Conservation (phyloP, 2,888 invertebrate species). For the Cryptocephalus primarius region DNA sequence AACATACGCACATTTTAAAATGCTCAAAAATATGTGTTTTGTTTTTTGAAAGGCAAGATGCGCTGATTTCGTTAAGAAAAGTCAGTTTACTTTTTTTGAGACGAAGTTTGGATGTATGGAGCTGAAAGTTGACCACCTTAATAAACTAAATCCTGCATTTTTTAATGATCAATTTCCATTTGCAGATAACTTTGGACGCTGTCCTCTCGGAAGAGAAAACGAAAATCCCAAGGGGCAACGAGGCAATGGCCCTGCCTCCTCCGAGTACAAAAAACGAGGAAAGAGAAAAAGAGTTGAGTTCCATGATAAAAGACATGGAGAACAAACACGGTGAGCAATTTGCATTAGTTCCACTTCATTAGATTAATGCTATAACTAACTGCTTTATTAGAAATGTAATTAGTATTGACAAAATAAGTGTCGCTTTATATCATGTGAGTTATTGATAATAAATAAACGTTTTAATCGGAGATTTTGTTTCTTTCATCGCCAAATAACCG, state of each 20-base stretch:
- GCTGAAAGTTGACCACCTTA: no score
- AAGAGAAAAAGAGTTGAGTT: conserved; percentile 57
- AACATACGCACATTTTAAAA: no score
- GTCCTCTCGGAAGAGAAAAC: conserved; percentile 31
- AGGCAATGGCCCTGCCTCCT: conserved; percentile 28
- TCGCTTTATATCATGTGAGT: background rate
- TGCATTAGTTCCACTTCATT: background rate
- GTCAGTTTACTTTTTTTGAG: no score
- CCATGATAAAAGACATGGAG: conserved; percentile 69
- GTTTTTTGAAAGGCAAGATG: no score
- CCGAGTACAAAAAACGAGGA: conserved; percentile 25
- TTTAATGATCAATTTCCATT: background rate
- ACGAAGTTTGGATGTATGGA: no score
- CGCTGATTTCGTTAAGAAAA: no score
- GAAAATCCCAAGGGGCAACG: conserved; percentile 22
- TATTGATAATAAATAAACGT: no score
- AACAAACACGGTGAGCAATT: conserved; percentile 62
- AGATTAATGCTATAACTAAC: background rate
- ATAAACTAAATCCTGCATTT: no score
- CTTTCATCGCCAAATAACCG: no score
- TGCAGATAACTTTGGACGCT: conserved; percentile 30
- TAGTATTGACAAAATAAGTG: background rate
- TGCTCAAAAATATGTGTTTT: no score
- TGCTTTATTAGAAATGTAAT: background rate
- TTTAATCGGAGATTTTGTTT: no score